Base-by-base conservation (phyloP, 2,113 vertebrate species). In the Peucedramus taeniatus region DNA sequence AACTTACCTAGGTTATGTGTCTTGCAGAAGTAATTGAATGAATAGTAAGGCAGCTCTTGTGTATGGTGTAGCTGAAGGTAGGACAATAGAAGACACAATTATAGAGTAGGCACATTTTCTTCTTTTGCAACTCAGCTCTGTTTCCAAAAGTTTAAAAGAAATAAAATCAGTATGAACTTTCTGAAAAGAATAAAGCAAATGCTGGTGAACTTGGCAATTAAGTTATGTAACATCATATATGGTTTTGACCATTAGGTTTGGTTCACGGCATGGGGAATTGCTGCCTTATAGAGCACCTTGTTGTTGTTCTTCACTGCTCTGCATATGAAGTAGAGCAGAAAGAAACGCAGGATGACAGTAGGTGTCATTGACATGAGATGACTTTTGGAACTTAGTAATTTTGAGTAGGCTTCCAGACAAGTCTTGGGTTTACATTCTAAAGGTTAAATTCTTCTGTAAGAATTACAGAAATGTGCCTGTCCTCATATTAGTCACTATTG, bases 51-150 rank as follows among this genome's bases (percentile, higher is more conserved):
- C 59, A 86, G 20, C 19, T 80, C 17, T 53, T 50, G 16, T 15
- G 31, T 53, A 9, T 28, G 15, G 11, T 33, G 28, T 51, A 40
- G 27, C 40, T 93, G 42, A 21, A 64, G 63, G 57, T 77, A 64
- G 44, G n/a, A 40, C n/a, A 76, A 2, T 7, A 57, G 42, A 31
- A 68, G n/a, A 45, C 20, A 18, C 0, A 0, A 42, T 31, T 40
- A 44, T 40, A 44, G 21, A 66, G 11, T 39, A 81, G 11, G 17
- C 57, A 14, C 7, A 2, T 78, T 87, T 91, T 86, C 50, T 80
- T 71, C 30, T 87, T 94, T 40, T n/a, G 22, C 57, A 77, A 19
- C 22, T 87, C 69, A 40, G 11, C 24, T 76, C 7, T 64, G 18
- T 45, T 91, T 78, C 27, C 15, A 42, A 33, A 76, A 66, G 37